Evolutionary conservation across 2,888 invertebrate genomes (phyloP).

Genomic region (Girardia tigrina): DNA sequence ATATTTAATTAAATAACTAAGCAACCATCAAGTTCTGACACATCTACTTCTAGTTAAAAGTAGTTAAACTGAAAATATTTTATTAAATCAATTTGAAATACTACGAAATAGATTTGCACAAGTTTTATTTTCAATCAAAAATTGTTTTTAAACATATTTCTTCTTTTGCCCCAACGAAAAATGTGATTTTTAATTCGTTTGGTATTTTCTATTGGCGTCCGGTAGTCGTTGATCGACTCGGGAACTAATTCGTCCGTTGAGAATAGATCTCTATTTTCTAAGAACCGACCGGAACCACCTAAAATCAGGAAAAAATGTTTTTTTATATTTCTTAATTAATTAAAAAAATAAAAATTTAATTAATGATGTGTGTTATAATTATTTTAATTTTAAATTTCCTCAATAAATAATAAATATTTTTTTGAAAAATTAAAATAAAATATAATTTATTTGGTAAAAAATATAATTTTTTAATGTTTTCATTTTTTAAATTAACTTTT

Average conservation of each 20-base stretch:
- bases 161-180: background rate
- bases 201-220: background rate
- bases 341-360: too few species aligned
- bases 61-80: background rate
- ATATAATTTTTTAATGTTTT: too few species aligned
- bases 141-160: background rate
- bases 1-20: background rate
- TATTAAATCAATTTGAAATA: background rate
- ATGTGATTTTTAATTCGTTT: slow-evolving; percentile 16
- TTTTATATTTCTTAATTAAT: too few species aligned
- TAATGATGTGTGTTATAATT: too few species aligned
- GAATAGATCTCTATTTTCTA: background rate
- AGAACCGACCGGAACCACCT: background rate
- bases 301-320: too few species aligned
- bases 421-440: too few species aligned
- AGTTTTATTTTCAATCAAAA: too few species aligned
- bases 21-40: background rate
- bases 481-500: too few species aligned
- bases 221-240: background rate
- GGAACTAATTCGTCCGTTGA: background rate
- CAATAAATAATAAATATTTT: too few species aligned
- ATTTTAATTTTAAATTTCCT: too few species aligned
- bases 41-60: background rate
- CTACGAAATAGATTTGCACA: too few species aligned
- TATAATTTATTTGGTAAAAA: too few species aligned